A percentile compares a stretch with the other conserved stretches of the same genome.
Evolutionary conservation across 2,797 vertebrate genomes (phyloP).

Genomic region (Psittacula derbiana): DNA sequence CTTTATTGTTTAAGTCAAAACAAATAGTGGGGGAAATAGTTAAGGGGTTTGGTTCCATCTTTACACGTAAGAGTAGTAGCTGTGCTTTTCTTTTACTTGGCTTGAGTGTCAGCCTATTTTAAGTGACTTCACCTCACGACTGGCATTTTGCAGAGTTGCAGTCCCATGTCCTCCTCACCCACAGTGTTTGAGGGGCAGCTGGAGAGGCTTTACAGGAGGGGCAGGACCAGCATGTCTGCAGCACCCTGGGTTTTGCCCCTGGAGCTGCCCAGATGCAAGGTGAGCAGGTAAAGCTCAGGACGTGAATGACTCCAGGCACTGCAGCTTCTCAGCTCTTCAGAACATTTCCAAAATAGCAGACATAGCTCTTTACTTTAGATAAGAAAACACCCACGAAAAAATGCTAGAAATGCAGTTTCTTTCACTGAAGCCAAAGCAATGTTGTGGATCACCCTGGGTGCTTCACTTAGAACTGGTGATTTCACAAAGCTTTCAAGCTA

Average conservation of each 20-base stretch:
- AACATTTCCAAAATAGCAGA: not conserved
- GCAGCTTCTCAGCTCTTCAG: not conserved
- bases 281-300: fast-evolving
- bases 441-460: too few relatives aligned
- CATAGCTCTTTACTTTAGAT: not conserved
- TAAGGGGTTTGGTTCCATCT: not conserved
- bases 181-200: fast-evolving
- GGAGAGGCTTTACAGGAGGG: not conserved
- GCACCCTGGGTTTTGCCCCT: not conserved
- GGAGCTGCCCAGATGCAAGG: not conserved
- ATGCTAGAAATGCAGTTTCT: not conserved
- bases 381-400: not conserved
- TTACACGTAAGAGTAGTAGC: not conserved
- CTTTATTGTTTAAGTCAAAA: not conserved
- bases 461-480: not conserved
- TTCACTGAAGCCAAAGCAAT: not conserved
- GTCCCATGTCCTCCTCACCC: not conserved
- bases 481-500: not conserved
- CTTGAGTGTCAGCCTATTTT: not conserved
- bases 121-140: fast-evolving
- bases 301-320: fast-evolving
- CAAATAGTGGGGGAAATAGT: not conserved
- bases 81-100: not conserved
- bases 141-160: not conserved
- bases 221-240: too few relatives aligned